Conservation (phyloP, 2,797 vertebrate genomes). For the Margarornis squamiger region DNA sequence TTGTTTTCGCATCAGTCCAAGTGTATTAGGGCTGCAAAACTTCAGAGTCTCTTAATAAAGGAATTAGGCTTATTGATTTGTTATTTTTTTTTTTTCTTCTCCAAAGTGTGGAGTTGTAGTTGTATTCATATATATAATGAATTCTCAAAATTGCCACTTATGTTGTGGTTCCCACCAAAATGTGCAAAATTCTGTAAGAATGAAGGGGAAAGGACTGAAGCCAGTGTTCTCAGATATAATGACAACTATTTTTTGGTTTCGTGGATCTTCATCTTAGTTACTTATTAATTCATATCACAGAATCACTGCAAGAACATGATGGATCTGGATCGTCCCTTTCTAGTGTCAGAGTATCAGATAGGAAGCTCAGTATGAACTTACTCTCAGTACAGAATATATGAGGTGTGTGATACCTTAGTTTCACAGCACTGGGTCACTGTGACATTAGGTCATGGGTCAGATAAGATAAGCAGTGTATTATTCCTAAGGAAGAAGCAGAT, state of each 20-base stretch:
- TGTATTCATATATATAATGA: neutral
- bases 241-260: neutral
- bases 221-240: neutral
- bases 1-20: neutral
- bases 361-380: neutral
- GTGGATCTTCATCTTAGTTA: neutral
- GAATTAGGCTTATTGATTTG: rapidly evolving
- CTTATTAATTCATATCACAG: neutral
- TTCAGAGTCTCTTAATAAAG: neutral
- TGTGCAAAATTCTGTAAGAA: neutral
- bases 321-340: neutral
- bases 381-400: neutral
- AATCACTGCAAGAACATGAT: neutral
- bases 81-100: neutral
- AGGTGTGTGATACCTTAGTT: slow-evolving; percentile 5
- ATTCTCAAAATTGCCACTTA: neutral
- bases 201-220: neutral
- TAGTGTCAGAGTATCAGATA: neutral
- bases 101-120: neutral
- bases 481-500: slow-evolving; percentile 30
- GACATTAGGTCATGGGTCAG: slow-evolving; percentile 60
- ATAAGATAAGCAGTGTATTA: slow-evolving; percentile 59
- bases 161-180: neutral
- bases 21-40: neutral
- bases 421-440: slow-evolving; percentile 58